Evolutionary conservation across 2,888 invertebrate species (phyloP).

Genomic region (Digitonthophagus gazella): DNA sequence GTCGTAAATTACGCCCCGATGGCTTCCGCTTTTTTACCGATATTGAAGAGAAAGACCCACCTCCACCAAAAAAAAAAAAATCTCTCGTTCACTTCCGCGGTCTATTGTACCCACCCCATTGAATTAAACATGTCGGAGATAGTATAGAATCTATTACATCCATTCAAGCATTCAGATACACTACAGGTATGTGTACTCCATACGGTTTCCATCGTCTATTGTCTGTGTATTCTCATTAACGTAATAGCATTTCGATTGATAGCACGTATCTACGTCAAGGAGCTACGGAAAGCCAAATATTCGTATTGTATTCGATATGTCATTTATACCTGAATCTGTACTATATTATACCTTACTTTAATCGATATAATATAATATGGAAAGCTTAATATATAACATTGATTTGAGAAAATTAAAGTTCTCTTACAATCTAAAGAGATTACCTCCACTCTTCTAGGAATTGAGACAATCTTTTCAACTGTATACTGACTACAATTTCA

Average conservation of each 20-base stretch:
- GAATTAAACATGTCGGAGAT: not conserved
- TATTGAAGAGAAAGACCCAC: not conserved
- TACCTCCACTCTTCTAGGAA: too few relatives aligned
- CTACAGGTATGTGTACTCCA: not conserved
- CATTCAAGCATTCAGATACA: not conserved
- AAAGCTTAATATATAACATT: too few relatives aligned
- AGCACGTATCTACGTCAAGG: not conserved
- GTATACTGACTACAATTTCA: too few relatives aligned
- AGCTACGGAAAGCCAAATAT: not conserved
- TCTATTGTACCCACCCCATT: not conserved
- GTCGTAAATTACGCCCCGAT: not conserved
- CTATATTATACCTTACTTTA: too few relatives aligned
- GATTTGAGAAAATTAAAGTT: too few relatives aligned
- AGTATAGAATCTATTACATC: not conserved
- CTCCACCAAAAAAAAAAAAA: not conserved
- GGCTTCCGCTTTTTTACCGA: not conserved
- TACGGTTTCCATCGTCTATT: not conserved
- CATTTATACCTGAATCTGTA: too few relatives aligned
- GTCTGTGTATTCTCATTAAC: not conserved
- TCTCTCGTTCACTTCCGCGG: not conserved
- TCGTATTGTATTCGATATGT: too few relatives aligned
- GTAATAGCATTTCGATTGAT: not conserved
- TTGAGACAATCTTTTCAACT: too few relatives aligned
- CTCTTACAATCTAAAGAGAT: too few relatives aligned
- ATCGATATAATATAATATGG: too few relatives aligned